Base-by-base conservation (phyloP, 2,888 invertebrate species). In the Stenodema calcarata region DNA sequence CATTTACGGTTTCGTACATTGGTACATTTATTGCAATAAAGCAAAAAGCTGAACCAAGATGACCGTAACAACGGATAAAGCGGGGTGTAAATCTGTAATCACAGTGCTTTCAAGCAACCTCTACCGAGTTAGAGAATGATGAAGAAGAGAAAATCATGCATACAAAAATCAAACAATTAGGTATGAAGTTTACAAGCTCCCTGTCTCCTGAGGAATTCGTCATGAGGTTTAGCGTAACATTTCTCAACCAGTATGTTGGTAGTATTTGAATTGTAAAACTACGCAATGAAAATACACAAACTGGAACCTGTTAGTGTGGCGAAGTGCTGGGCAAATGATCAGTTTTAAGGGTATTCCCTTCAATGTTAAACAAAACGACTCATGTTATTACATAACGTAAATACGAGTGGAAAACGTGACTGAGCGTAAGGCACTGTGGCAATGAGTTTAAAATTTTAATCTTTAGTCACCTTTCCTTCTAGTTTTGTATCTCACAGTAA, bases 401-500 rank as follows among this genome's bases (percentile, higher is more conserved):
- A 73, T 41, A 73, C 18, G 73, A 73, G 41, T 41, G 73, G 41
- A 73, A 73, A 35, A 73, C 73, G 41, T 41, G 78, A 78, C 41
- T 78, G 12, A 3, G 78, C 78, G 14, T 0, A 16, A 76, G 35
- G 75, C 28, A 35, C 75, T 9, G 12, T 79, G 28, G 79, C 81
- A 23, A 62, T 35, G 78, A 44, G 44, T 41, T 44, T 76, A 16
- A 62, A 50, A 23, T 41, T 44, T 76, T 30, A 78, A 69, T 23
- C 18, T 23, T 85, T 70, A 87, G 92, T 94, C 94, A 96, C 97
- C 96, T 97, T 95, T 94, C 91, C 95, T 94, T 92, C 88, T 89
- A 86, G 95, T 95, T 93, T 96, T 96, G 94, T 97, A 97, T 92
- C 95, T 95, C 92, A 97, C 94, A 91, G 96, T 96, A 93, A 97